Percentiles rank a stretch among this genome's conserved stretches.
phyloP scores from a whole-genome alignment of 1,140 invertebrate species.

The Forficula auricularia region DNA sequence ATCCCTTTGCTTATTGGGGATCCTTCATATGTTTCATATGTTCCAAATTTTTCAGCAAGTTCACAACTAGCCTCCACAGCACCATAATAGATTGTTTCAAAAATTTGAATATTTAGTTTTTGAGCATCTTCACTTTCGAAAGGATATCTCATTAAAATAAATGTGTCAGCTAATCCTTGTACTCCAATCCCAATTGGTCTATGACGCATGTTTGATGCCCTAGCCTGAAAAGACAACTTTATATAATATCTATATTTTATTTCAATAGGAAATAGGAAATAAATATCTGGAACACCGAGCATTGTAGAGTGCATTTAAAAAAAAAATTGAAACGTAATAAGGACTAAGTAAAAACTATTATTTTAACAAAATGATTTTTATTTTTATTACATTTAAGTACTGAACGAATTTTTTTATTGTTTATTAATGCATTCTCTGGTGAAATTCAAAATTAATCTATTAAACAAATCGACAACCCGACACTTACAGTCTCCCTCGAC shows the following conservation, averaged over 20 bases:
- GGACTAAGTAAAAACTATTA: no score
- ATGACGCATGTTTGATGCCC: slow-evolving; percentile 76
- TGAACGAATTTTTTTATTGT: no score
- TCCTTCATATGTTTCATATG: slow-evolving; percentile 83
- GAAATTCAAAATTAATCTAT: no score
- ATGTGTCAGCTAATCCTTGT: slow-evolving; percentile 91
- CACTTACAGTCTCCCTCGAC: no score
- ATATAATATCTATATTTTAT: slow-evolving; percentile 3
- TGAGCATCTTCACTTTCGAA: slow-evolving; percentile 77
- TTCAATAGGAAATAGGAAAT: no score
- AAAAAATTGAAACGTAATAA: no score
- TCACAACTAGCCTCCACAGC: slow-evolving; percentile 93
- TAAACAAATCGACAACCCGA: no score
- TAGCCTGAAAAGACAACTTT: slow-evolving; percentile 29
- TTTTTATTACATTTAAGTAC: no score
- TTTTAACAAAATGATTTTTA: no score
- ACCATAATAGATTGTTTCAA: slow-evolving; percentile 95
- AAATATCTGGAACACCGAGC: no score
- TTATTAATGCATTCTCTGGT: no score
- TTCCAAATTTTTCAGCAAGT: slow-evolving; percentile 67
- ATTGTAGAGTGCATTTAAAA: no score
- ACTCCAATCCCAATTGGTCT: slow-evolving; percentile 93
- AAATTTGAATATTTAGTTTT: slow-evolving; percentile 85
- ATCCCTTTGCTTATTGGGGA: slow-evolving; percentile 89
- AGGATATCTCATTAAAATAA: slow-evolving; percentile 84